phyloP scores from a whole-genome alignment of 2,113 vertebrate species.

The Uria aalge region DNA sequence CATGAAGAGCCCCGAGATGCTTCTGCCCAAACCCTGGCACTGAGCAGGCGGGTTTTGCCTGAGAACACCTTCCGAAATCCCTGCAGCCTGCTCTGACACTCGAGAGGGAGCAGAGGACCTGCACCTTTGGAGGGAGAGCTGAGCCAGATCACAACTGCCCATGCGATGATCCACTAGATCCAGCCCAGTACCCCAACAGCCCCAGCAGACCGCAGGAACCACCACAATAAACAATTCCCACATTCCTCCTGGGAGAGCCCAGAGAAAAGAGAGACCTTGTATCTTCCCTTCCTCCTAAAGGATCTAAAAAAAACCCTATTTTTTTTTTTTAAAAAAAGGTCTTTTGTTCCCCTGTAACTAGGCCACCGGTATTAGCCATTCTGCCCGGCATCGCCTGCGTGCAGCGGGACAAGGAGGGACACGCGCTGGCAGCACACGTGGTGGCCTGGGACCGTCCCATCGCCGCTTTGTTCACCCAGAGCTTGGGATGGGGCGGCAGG shows the following conservation, averaged over 20 bases:
- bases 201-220: not conserved
- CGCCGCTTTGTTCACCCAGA: fast-evolving
- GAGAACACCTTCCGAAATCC: not conserved
- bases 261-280: not conserved
- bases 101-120: fast-evolving
- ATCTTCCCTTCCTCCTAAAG: not conserved
- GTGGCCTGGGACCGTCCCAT: not conserved
- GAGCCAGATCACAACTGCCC: not conserved
- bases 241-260: not conserved
- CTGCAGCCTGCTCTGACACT: not conserved
- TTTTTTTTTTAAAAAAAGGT: not conserved
- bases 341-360: not conserved
- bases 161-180: fast-evolving
- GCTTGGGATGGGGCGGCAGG: not conserved
- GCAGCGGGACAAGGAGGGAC: not conserved
- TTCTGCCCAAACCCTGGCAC: not conserved
- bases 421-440: fast-evolving
- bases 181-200: not conserved
- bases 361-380: not conserved
- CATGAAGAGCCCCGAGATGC: fast-evolving
- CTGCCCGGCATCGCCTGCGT: fast-evolving
- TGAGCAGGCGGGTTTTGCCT: fast-evolving
- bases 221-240: not conserved
- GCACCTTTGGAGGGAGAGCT: not conserved
- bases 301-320: not conserved